Base-by-base conservation (phyloP, 2,888 invertebrate genomes). In the Chironomus tentans region DNA sequence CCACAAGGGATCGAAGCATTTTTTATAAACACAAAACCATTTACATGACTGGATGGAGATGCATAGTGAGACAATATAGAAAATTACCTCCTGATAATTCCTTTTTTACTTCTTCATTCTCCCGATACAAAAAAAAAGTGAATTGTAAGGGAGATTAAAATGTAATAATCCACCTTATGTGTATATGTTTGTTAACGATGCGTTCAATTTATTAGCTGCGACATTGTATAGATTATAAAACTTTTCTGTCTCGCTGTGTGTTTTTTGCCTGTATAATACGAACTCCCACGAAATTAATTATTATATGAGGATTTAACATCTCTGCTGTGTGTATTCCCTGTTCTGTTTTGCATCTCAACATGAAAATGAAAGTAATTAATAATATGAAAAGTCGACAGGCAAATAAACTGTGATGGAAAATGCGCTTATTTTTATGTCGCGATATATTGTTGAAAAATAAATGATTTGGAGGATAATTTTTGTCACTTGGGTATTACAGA, bases 191-290 rank as follows among this genome's bases (percentile, higher is more conserved):
- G 70, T 70, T 70, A 24, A 70, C 70, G 70, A 50, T 70, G 70
- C 70, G 70, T 70, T 70, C 70, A 70, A 70, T 70, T 70, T 70
- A 70, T 70, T 70, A 70, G 70, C 70, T 70, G 50, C 70, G 70
- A 70, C 70, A 70, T 56, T 70, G 70, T 48, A 70, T 70, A 70
- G 70, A 70, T 70, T 70, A 70, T 21, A n/a, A 69, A 21, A 62
- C 18, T 62, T 18, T 15, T 24, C 70, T 22, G n/a, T 46, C 50
- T 50, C 56, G 50, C 21, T 22, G 24, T 22, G 22, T 18, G 13
- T 70, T 5, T 4, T 56, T 3, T 18, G 5, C 5, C n/a, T 28
- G 28, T 28, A 28, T 38, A 38, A 38, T 38, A 38, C 38, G 38
- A 38, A 38, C 46, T 69, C 69, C 48, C 50, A 56, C 56, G 56